Percentiles rank a stretch among this genome's conserved stretches.
Conservation (phyloP, 2,797 vertebrate species). For the Eremophila alpestris region DNA sequence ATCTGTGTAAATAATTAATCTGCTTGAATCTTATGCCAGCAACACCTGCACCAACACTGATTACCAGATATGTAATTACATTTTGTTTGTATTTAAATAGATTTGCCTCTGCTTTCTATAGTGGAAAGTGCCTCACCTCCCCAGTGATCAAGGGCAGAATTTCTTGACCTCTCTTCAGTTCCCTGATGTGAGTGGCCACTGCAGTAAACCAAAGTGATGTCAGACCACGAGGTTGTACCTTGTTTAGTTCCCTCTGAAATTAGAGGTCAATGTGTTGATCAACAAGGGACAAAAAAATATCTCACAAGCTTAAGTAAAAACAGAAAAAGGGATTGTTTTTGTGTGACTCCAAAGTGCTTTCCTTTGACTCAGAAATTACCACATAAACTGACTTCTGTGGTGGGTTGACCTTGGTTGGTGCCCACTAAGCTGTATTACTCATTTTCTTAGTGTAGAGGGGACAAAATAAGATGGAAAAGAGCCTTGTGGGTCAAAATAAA, state of each 20-base stretch:
- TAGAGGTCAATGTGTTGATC: background rate
- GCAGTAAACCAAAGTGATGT: background rate
- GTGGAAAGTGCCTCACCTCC: background rate
- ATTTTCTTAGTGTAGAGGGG: background rate
- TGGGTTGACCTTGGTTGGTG: background rate
- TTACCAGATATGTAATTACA: conserved; percentile 61
- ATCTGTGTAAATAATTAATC: conserved; percentile 70
- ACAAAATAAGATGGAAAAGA: background rate
- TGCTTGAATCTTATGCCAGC: conserved; percentile 59
- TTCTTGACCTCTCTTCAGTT: conserved; percentile 3
- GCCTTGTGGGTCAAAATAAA: background rate
- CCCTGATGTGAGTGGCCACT: background rate
- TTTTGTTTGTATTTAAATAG: conserved; percentile 59
- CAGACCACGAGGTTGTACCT: background rate
- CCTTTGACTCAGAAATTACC: background rate
- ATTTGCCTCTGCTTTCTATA: conserved; percentile 20
- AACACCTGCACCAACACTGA: conserved; percentile 65
- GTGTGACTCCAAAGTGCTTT: background rate
- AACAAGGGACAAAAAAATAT: background rate
- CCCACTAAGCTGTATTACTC: background rate
- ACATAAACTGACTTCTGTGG: background rate
- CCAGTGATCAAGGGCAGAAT: background rate
- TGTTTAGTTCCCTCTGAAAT: background rate
- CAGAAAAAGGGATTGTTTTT: background rate
- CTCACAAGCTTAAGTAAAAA: background rate